Conservation (phyloP, 2,888 invertebrate species). For the Baronia brevicornis region DNA sequence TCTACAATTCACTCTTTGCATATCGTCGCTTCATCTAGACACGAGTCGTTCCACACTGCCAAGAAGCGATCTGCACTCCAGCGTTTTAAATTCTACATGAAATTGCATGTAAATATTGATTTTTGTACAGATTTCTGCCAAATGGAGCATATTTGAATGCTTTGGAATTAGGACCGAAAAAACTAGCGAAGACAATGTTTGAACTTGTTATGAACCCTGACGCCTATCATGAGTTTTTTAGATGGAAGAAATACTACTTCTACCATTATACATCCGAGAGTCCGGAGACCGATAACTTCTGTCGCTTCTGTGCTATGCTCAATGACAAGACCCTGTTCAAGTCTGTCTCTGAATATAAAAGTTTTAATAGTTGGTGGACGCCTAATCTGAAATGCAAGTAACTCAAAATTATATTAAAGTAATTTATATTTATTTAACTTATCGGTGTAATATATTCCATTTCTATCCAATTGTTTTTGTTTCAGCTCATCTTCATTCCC, state of each 20-base stretch:
- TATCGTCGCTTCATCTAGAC: too few species aligned
- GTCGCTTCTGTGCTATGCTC: conserved; percentile 40
- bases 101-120: too few species aligned
- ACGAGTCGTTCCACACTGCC: too few species aligned
- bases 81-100: too few species aligned
- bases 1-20: too few species aligned
- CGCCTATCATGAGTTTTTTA: conserved; percentile 39
- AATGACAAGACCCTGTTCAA: conserved; percentile 32
- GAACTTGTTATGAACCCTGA: conserved; percentile 31
- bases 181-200: conserved; percentile 36
- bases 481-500: too few species aligned
- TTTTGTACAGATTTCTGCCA: conserved; percentile 45
- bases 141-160: conserved; percentile 47
- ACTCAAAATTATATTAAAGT: background rate
- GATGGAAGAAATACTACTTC: conserved; percentile 46
- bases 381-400: conserved; percentile 5
- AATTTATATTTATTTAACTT: too few species aligned
- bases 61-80: too few species aligned
- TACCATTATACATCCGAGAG: conserved; percentile 32
- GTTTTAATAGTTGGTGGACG: conserved; percentile 44
- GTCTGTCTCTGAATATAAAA: conserved; percentile 23
- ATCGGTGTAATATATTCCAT: too few species aligned
- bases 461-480: too few species aligned
- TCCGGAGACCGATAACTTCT: conserved; percentile 43
- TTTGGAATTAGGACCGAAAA: conserved; percentile 28